Evolutionary conservation across 2,888 invertebrate genomes (phyloP).

Genomic region (Seira ritae): DNA sequence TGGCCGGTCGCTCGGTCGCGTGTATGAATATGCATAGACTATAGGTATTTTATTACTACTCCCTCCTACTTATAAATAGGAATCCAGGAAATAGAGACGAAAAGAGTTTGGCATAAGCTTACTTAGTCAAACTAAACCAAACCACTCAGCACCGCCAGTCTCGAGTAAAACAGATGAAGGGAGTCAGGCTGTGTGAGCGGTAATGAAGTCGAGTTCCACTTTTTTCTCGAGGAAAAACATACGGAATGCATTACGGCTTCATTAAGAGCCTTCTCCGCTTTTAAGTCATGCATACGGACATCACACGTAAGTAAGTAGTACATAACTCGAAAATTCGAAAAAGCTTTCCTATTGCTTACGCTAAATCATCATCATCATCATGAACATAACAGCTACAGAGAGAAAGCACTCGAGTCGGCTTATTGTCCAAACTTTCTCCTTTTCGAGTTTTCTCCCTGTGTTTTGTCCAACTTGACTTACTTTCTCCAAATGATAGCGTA

Average conservation of each 20-base stretch:
- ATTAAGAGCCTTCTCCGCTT: conserved; percentile 32
- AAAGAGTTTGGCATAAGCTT: neutral
- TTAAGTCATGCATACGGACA: conserved; percentile 23
- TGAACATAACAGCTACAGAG: too few species aligned
- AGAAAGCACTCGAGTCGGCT: conserved; percentile 21
- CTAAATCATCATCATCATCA: too few species aligned
- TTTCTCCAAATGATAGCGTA: neutral
- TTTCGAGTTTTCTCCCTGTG: conserved; percentile 27
- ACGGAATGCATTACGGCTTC: conserved; percentile 52
- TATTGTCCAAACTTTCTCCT: conserved; percentile 31
- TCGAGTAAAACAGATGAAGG: conserved; percentile 15
- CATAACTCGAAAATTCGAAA: too few species aligned
- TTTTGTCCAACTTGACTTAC: conserved; percentile 29
- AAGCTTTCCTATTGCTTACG: too few species aligned
- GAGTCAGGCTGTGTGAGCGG: neutral
- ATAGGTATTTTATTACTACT: too few species aligned
- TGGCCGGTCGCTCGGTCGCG: neutral
- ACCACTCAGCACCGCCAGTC: conserved; percentile 10
- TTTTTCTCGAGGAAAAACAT: conserved; percentile 21
- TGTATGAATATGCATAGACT: neutral
- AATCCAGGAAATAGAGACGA: conserved; percentile 4
- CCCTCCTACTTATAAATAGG: neutral
- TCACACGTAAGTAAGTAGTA: too few species aligned
- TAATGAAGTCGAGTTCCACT: conserved; percentile 51
- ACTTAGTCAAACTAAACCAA: conserved; percentile 25